Conservation (phyloP, 1,140 invertebrate genomes). For the Hylaeus anthracinus region DNA sequence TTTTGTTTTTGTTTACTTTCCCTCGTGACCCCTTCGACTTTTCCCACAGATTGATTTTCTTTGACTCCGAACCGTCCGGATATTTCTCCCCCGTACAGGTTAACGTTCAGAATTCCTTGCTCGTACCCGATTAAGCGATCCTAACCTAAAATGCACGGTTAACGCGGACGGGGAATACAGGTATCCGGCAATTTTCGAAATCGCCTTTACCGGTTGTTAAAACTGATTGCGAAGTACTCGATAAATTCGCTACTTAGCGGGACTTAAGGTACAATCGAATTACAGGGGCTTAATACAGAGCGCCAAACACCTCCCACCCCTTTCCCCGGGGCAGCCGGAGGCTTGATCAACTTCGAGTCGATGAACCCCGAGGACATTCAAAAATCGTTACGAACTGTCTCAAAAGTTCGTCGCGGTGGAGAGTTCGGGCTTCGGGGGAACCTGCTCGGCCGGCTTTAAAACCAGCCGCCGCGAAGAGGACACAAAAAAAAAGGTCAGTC, state of each 20-base stretch:
- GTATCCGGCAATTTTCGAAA: too few relatives aligned
- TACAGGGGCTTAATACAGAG: background rate
- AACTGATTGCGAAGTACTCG: background rate
- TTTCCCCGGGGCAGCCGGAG: background rate
- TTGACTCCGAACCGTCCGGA: too few relatives aligned
- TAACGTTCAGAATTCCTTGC: too few relatives aligned
- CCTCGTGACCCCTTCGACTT: too few relatives aligned
- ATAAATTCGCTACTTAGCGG: constrained; percentile 3
- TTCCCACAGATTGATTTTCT: too few relatives aligned
- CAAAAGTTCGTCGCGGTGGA: background rate
- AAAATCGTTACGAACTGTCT: background rate
- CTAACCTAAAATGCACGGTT: too few relatives aligned
- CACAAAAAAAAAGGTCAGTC: background rate
- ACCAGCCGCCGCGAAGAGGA: background rate
- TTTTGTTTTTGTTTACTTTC: too few relatives aligned
- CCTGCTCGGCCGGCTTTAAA: background rate
- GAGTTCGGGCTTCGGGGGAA: background rate
- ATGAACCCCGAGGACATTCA: background rate
- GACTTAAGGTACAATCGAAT: background rate
- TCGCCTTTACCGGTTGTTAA: too few relatives aligned
- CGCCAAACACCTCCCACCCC: background rate
- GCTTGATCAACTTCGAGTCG: constrained; percentile 7
- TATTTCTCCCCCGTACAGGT: too few relatives aligned
- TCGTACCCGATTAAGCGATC: too few relatives aligned
- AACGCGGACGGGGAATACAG: too few relatives aligned